phyloP scores from a whole-genome alignment of 2,113 vertebrate species.

The Clarias batrachus region DNA sequence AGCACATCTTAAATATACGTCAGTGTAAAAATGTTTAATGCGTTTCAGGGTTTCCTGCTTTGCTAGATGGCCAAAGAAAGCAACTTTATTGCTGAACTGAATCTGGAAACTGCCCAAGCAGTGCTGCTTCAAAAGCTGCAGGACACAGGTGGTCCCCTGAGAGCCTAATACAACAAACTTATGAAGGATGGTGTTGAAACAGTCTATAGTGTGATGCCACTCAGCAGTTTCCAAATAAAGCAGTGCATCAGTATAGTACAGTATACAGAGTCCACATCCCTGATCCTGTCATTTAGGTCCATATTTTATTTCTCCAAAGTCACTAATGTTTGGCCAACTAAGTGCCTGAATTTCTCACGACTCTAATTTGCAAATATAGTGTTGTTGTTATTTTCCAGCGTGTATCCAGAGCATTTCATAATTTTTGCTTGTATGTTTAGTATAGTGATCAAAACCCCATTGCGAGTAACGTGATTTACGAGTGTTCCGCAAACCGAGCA shows the following conservation, averaged over 20 bases:
- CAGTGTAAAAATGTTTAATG: not conserved
- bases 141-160: not conserved
- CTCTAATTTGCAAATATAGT: not conserved
- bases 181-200: not conserved
- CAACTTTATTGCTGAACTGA: not conserved
- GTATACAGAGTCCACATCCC: not conserved
- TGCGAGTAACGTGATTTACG: too few species aligned
- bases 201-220: not conserved
- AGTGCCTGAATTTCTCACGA: not conserved
- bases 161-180: not conserved
- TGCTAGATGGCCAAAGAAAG: not conserved
- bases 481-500: too few species aligned
- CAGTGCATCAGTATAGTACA: not conserved
- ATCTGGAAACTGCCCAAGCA: constrained; percentile 19
- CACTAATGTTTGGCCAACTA: not conserved
- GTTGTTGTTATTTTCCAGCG: too few species aligned
- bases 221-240: not conserved
- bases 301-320: not conserved
- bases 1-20: not conserved
- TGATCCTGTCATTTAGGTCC: not conserved
- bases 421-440: not conserved
- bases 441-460: not conserved
- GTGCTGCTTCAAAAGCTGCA: not conserved
- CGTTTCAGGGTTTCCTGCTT: not conserved
- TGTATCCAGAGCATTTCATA: not conserved